Conservation (phyloP, 1,140 invertebrate genomes). For the Cotesia vestalis region DNA sequence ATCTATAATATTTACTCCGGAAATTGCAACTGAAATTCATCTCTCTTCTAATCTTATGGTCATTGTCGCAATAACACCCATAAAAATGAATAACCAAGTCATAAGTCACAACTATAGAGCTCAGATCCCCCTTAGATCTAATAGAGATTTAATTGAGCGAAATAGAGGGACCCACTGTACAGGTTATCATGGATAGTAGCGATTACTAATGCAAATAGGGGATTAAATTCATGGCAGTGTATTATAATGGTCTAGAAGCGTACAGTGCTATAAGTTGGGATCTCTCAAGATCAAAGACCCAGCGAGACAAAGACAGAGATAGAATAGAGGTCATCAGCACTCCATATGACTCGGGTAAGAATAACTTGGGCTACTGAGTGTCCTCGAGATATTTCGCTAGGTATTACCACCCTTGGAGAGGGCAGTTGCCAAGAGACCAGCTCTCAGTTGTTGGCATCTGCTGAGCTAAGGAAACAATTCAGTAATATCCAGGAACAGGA, state of each 20-base stretch:
- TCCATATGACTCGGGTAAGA: not conserved
- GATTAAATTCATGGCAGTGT: constrained; percentile 47
- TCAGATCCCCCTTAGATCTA: not conserved
- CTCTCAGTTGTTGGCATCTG: constrained; percentile 18
- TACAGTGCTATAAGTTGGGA: constrained; percentile 4
- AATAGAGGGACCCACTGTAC: constrained; percentile 10
- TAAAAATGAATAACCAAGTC: too few species aligned
- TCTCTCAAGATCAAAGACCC: too few species aligned
- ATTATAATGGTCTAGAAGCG: constrained; percentile 38
- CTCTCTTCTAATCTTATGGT: too few species aligned
- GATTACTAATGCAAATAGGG: constrained; percentile 54
- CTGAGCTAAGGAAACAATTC: constrained; percentile 50
- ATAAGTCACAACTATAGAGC: not conserved
- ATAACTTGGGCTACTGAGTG: constrained; percentile 11
- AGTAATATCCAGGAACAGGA: constrained; percentile 36
- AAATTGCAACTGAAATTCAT: not conserved
- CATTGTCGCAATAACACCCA: too few species aligned
- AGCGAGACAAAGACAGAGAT: not conserved
- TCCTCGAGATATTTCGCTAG: not conserved
- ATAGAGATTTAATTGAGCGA: not conserved
- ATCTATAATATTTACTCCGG: not conserved
- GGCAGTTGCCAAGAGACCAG: too few species aligned
- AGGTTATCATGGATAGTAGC: constrained; percentile 42
- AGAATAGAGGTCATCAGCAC: not conserved
- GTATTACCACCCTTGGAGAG: too few species aligned